Conservation (phyloP, 1,140 invertebrate species). For the Muscidifurax raptorellus region DNA sequence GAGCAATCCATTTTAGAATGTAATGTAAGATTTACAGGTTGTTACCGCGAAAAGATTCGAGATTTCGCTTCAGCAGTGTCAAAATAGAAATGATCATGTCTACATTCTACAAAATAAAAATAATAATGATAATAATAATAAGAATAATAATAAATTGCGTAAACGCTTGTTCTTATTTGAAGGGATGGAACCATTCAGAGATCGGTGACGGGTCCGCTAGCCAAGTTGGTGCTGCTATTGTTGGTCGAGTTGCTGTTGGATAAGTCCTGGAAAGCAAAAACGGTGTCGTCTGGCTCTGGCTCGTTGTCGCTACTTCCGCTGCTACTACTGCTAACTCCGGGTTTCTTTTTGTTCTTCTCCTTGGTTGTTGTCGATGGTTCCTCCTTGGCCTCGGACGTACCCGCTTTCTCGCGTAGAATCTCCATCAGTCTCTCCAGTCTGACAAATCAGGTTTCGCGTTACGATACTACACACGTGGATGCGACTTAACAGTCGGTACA, state of each 20-base stretch:
- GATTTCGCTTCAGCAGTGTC: background rate
- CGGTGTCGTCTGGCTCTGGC: constrained; percentile 42
- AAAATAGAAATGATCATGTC: too few relatives aligned
- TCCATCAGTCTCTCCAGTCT: constrained; percentile 72
- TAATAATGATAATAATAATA: too few relatives aligned
- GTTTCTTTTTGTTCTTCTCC: background rate
- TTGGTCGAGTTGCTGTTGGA: constrained; percentile 56
- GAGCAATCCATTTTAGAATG: background rate
- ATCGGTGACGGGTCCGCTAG: constrained; percentile 70
- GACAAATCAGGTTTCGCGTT: constrained; percentile 71
- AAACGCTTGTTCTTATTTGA: background rate
- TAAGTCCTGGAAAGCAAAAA: background rate
- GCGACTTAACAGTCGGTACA: background rate
- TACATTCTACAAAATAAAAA: background rate
- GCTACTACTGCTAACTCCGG: background rate
- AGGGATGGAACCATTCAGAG: constrained; percentile 58
- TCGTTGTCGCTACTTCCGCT: constrained; percentile 18
- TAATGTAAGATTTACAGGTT: too few relatives aligned
- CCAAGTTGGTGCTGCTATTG: constrained; percentile 62
- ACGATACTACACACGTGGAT: constrained; percentile 54
- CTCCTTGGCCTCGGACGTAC: background rate
- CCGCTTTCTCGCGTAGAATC: constrained; percentile 66
- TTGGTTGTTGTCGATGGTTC: background rate
- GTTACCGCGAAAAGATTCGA: background rate
- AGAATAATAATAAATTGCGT: background rate